Evolutionary conservation across 1,140 invertebrate genomes (phyloP).

Genomic region (Anagrus nilaparvatae): DNA sequence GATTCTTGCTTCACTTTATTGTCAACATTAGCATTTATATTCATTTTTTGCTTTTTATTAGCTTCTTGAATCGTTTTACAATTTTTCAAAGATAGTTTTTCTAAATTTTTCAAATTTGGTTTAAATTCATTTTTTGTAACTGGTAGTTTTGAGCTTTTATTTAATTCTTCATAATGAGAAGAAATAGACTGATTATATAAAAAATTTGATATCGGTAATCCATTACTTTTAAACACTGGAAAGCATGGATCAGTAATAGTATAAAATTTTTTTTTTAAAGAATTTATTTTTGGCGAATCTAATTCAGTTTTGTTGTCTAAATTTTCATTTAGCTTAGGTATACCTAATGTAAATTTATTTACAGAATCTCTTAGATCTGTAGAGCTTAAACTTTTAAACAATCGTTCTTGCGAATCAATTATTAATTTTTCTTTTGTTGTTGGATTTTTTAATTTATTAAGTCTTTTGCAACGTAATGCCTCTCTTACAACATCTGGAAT

Average conservation of each 20-base stretch:
- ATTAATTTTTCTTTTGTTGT: slow-evolving; percentile 18
- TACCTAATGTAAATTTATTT: slow-evolving; percentile 34
- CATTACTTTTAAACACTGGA: slow-evolving; percentile 63
- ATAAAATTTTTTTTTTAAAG: slow-evolving; percentile 18
- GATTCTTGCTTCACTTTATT: slow-evolving; percentile 41
- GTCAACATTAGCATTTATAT: slow-evolving; percentile 24
- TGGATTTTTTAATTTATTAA: slow-evolving; percentile 35
- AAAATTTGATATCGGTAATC: slow-evolving; percentile 57
- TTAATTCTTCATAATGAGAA: slow-evolving; percentile 27
- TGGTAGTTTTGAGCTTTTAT: slow-evolving; percentile 4
- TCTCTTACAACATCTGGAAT: slow-evolving; percentile 40
- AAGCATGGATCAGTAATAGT: slow-evolving; percentile 68
- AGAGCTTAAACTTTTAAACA: slow-evolving; percentile 37
- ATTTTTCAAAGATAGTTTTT: not conserved
- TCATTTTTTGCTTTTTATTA: not conserved
- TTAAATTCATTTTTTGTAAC: not conserved
- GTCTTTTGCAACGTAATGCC: slow-evolving; percentile 34
- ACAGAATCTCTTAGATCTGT: slow-evolving; percentile 27
- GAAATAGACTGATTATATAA: slow-evolving; percentile 58
- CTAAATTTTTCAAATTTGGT: not conserved
- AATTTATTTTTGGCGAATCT: slow-evolving; percentile 19
- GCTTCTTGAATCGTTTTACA: not conserved
- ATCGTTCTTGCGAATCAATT: slow-evolving; percentile 24
- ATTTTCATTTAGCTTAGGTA: slow-evolving; percentile 33
- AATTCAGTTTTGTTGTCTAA: slow-evolving; percentile 31